A percentile compares a stretch with the other conserved stretches of the same genome.
phyloP scores from a whole-genome alignment of 2,888 invertebrate genomes.

The Tachina grossa region DNA sequence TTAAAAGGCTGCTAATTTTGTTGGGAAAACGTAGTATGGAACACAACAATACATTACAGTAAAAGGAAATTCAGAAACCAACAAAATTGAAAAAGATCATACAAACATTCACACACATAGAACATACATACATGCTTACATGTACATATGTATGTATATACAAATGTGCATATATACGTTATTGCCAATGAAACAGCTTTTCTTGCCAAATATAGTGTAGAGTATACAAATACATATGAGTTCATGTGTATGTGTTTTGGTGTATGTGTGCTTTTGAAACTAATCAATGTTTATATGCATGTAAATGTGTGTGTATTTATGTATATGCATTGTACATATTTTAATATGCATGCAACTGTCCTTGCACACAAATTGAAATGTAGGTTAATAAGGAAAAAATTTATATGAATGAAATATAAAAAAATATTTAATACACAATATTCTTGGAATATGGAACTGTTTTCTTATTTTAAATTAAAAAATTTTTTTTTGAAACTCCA shows the following conservation, averaged over 20 bases:
- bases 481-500: not conserved
- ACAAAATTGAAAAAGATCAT: not conserved
- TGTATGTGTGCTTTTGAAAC: not conserved
- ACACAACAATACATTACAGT: constrained; percentile 13
- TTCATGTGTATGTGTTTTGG: not conserved
- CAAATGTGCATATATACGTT: not conserved
- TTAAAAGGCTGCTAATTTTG: not conserved
- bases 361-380: constrained; percentile 37
- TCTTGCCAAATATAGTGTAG: constrained; percentile 19
- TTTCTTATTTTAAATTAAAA: not conserved
- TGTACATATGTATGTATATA: not conserved
- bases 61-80: constrained; percentile 33
- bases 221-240: not conserved
- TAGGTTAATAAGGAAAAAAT: constrained; percentile 46
- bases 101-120: not conserved
- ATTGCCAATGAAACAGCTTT: constrained; percentile 21
- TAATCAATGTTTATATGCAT: constrained; percentile 8
- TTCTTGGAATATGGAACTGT: constrained; percentile 8
- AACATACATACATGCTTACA: not conserved
- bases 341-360: not conserved
- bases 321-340: not conserved
- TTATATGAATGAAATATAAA: constrained; percentile 18
- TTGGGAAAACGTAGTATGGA: not conserved
- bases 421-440: not conserved
- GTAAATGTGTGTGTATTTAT: not conserved